phyloP scores from a whole-genome alignment of 2,797 vertebrate species.

The Austrolebias charrua region DNA sequence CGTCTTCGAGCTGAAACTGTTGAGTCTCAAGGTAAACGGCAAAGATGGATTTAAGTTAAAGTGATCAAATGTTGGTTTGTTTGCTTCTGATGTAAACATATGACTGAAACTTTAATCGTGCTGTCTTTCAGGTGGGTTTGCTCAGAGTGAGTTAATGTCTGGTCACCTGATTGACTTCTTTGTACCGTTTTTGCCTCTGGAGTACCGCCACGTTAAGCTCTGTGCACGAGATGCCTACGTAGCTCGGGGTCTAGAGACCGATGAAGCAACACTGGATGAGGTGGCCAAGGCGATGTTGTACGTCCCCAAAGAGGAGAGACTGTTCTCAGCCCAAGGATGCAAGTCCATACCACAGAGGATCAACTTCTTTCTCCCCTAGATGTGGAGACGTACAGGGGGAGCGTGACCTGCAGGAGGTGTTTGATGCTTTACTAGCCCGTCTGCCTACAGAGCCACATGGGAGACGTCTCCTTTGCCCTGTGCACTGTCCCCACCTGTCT shows the following conservation, averaged over 20 bases:
- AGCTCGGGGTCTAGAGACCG: conserved; percentile 81
- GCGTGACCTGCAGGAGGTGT: conserved; percentile 41
- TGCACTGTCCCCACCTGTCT: conserved; percentile 26
- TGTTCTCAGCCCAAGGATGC: conserved; percentile 95
- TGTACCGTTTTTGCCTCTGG: conserved; percentile 93
- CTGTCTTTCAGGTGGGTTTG: conserved; percentile 74
- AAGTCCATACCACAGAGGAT: conserved; percentile 95
- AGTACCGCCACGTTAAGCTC: conserved; percentile 88
- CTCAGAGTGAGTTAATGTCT: conserved; percentile 84
- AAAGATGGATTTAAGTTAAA: not conserved
- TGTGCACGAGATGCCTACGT: conserved; percentile 87
- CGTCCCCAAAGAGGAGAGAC: conserved; percentile 88
- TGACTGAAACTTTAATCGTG: too few relatives aligned
- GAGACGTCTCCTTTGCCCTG: conserved; percentile 39
- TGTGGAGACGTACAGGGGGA: conserved; percentile 7
- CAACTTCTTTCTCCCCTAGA: conserved; percentile 88
- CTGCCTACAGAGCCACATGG: conserved; percentile 47
- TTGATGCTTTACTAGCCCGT: conserved; percentile 42
- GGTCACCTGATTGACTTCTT: conserved; percentile 89
- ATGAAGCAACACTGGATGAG: conserved; percentile 83
- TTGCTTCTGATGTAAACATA: not conserved
- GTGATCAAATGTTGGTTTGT: not conserved
- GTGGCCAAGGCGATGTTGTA: conserved; percentile 91
- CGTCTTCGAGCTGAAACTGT: conserved; percentile 82
- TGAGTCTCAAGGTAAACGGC: conserved; percentile 80